phyloP scores from a whole-genome alignment of 2,113 vertebrate genomes.

The Sander vitreus region DNA sequence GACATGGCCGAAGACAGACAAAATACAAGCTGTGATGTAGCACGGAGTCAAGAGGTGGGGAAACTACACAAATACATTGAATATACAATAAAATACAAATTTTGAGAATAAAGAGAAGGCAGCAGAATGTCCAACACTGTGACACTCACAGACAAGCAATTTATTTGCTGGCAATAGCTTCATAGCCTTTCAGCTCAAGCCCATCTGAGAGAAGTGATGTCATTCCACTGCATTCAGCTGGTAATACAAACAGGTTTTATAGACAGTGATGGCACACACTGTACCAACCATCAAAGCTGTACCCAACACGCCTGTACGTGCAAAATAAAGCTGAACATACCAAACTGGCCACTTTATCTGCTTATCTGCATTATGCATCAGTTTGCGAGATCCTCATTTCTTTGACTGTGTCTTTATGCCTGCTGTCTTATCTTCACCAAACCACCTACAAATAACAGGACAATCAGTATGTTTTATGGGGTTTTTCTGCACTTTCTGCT shows the following conservation, averaged over 20 bases:
- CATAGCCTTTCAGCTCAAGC: constrained; percentile 61
- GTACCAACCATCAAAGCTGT: constrained; percentile 16
- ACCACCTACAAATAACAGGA: background rate
- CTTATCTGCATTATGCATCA: background rate
- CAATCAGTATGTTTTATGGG: background rate
- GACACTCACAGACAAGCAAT: constrained; percentile 44
- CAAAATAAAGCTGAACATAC: constrained; percentile 12
- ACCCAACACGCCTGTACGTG: background rate
- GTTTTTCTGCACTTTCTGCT: background rate
- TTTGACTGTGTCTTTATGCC: background rate
- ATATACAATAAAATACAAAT: background rate
- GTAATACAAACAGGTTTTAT: constrained; percentile 42
- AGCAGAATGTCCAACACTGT: constrained; percentile 34
- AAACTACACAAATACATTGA: background rate
- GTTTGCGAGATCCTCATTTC: background rate
- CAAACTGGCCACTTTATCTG: background rate
- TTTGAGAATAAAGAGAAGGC: constrained; percentile 4
- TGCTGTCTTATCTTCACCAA: background rate
- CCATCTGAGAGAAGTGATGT: constrained; percentile 63
- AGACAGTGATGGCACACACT: constrained; percentile 1
- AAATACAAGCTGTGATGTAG: background rate
- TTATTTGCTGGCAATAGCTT: constrained; percentile 66
- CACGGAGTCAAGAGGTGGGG: background rate
- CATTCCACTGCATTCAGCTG: constrained; percentile 52
- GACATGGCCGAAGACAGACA: background rate